Conservation (phyloP, 2,797 vertebrate species). For the Lepus townsendii region DNA sequence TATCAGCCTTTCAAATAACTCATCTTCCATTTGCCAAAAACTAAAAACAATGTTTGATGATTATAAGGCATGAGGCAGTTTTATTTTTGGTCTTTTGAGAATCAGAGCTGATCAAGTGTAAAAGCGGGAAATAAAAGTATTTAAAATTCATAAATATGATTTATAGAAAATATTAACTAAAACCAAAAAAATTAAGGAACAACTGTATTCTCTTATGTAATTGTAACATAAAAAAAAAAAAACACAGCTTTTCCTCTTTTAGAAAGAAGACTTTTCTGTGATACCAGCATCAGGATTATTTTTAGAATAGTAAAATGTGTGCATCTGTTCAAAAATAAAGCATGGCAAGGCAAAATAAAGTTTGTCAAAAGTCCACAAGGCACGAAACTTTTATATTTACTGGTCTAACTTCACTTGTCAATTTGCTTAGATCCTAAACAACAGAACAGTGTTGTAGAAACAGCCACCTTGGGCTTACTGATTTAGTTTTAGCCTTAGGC, state of each 20-base stretch:
- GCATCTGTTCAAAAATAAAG: conserved; percentile 5
- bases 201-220: not conserved
- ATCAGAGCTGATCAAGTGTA: not conserved
- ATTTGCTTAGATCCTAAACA: conserved; percentile 1
- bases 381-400: not conserved
- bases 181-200: not conserved
- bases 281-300: not conserved
- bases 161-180: conserved; percentile 21
- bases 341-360: not conserved
- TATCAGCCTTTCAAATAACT: not conserved
- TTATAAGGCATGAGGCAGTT: not conserved
- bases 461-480: not conserved
- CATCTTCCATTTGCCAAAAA: not conserved
- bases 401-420: not conserved
- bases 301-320: conserved; percentile 5
- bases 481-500: not conserved
- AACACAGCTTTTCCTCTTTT: not conserved
- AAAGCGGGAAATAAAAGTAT: not conserved
- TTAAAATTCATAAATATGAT: not conserved
- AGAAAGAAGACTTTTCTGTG: not conserved
- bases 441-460: not conserved
- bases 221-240: conserved; percentile 32
- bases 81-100: conserved; percentile 18
- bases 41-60: not conserved
- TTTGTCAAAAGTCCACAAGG: not conserved